Conservation (phyloP, 2,888 invertebrate species). For the Bugulina stolonifera region DNA sequence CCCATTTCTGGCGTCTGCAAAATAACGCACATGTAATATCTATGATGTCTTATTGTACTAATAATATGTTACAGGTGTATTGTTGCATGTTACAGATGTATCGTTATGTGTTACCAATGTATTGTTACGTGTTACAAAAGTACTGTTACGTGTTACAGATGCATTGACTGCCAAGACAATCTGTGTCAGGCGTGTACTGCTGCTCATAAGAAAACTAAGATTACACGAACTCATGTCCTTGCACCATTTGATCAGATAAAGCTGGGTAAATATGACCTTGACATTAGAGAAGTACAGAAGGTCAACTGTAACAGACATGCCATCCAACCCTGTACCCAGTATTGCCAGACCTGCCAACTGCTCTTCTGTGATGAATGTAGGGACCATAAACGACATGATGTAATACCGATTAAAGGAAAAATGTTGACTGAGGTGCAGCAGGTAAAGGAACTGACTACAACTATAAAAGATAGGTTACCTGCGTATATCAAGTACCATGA, state of each 20-base stretch:
- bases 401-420: conserved; percentile 35
- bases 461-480: conserved; percentile 35
- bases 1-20: no score
- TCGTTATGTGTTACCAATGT: no score
- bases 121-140: no score
- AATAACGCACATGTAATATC: no score
- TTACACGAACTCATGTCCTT: conserved; percentile 42
- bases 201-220: conserved; percentile 42
- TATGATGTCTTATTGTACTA: no score
- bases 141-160: no score
- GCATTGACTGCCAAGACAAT: conserved; percentile 44
- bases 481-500: conserved; percentile 35
- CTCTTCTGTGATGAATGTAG: conserved; percentile 40
- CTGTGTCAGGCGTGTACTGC: conserved; percentile 40
- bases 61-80: no score
- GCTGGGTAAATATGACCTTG: conserved; percentile 40
- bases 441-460: conserved; percentile 32
- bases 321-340: conserved; percentile 32
- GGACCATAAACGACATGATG: conserved; percentile 25
- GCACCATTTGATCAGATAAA: conserved; percentile 37
- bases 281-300: conserved; percentile 37
- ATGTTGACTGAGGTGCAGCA: conserved; percentile 30
- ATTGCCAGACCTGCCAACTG: conserved; percentile 38
- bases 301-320: conserved; percentile 35
- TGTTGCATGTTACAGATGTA: no score